Evolutionary conservation across 2,888 invertebrate genomes (phyloP).

Genomic region (Notodonta ziczac): DNA sequence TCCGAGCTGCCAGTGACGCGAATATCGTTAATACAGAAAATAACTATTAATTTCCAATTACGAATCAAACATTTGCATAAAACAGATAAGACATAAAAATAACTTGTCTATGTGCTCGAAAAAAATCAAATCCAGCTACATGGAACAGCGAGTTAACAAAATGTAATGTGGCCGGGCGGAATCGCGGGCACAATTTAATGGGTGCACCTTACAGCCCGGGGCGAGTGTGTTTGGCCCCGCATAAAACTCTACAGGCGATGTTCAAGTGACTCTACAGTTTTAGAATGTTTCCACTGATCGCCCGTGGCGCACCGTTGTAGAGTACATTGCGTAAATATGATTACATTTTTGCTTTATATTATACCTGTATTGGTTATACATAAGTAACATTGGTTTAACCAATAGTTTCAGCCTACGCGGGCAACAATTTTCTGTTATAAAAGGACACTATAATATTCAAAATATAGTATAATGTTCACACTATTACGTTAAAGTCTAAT

Average conservation of each 20-base stretch:
- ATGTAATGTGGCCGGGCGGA: constrained; percentile 10
- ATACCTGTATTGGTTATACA: neutral
- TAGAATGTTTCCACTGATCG: constrained; percentile 20
- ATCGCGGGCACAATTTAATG: constrained; percentile 37
- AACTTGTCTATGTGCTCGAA: too few relatives aligned
- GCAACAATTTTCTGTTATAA: too few relatives aligned
- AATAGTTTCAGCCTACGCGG: too few relatives aligned
- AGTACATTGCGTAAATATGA: constrained; percentile 8
- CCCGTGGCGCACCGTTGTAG: constrained; percentile 8
- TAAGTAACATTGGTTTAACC: too few relatives aligned
- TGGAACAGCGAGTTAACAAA: constrained; percentile 1
- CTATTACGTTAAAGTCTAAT: too few relatives aligned
- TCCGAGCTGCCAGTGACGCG: too few relatives aligned
- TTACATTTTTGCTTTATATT: neutral
- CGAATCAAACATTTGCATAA: too few relatives aligned
- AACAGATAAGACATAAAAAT: too few relatives aligned
- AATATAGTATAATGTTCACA: too few relatives aligned
- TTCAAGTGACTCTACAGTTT: constrained; percentile 34
- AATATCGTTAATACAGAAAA: too few relatives aligned
- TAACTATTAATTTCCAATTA: too few relatives aligned
- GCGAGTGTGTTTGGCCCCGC: constrained; percentile 23
- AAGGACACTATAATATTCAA: too few relatives aligned
- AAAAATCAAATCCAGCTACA: neutral
- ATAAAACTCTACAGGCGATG: constrained; percentile 28
- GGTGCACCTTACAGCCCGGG: constrained; percentile 17